A percentile compares a stretch with the other conserved stretches of the same genome.
These are phyloP conservation scores for Doryteuthis pealeii DNA, from an alignment of 1,140 invertebrate genomes.

Conservation along the genomic window DNA sequence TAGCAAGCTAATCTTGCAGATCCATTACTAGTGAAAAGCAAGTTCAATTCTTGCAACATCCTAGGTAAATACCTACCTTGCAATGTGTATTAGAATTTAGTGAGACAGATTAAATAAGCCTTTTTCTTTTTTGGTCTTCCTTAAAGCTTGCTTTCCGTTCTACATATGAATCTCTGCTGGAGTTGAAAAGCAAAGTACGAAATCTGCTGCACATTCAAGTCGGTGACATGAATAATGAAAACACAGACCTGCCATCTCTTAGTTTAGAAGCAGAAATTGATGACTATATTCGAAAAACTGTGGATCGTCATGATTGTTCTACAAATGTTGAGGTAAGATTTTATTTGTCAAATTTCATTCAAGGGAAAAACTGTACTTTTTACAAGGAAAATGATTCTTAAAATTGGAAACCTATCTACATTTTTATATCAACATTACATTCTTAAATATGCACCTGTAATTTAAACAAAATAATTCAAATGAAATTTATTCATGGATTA, in stretches of 20 bases:
- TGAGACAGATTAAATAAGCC: no score
- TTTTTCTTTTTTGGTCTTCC: no score
- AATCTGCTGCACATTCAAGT: slow-evolving; percentile 63
- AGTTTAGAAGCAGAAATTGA: slow-evolving; percentile 64
- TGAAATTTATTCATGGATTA: no score
- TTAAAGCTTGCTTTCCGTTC: slow-evolving; percentile 67
- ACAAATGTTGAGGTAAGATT: slow-evolving; percentile 65
- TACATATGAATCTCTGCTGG: slow-evolving; percentile 61
- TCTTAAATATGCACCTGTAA: background rate
- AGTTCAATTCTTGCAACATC: no score
- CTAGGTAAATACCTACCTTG: no score
- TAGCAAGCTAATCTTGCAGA: no score
- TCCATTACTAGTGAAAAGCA: no score
- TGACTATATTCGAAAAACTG: slow-evolving; percentile 63
- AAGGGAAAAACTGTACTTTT: background rate
- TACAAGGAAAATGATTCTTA: background rate
- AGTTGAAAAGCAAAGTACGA: slow-evolving; percentile 63
- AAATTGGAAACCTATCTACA: background rate
- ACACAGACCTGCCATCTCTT: slow-evolving; percentile 40
- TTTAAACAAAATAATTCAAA: no score
- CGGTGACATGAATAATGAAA: slow-evolving; percentile 18
- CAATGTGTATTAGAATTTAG: no score
- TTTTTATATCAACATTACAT: background rate
- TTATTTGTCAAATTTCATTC: slow-evolving; percentile 11
- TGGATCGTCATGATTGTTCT: slow-evolving; percentile 65